Evolutionary conservation across 2,797 vertebrate genomes (phyloP), one percentile per base, ranked within the genome.

Genomic region (Xyrichtys novacula): DNA sequence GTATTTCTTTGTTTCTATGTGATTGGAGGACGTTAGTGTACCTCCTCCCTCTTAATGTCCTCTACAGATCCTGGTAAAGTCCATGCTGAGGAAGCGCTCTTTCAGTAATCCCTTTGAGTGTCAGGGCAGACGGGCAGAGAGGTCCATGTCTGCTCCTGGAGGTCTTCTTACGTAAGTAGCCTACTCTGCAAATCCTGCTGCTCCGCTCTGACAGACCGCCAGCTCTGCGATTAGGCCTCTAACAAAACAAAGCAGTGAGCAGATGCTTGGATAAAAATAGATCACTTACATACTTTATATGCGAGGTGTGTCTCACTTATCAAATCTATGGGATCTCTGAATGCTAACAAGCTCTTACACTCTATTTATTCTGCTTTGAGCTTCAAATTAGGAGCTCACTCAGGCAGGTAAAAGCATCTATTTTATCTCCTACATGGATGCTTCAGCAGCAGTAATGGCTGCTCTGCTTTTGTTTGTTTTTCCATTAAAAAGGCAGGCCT

Each of bases 41-140:
- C 44, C 29, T 50, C 43, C 70, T 10, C 77, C 42, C n/a, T n/a
- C n/a, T n/a, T 55, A 39, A 46, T 78, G 26, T 62, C 39, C 31
- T 0, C 73, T 76, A 22, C 87, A 99, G 97, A 99, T 99, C 86
- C 89, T 98, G 26, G 97, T 99, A 63, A 99, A 99, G 90, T 94
- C 96, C 71, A 99, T 99, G 98, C 90, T 99, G 43, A 94, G 97
- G 68, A 99, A 99, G 76, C 96, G 96, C 1, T 99, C 98, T 61
- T 99, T 99, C 83, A 91, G 96, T 67, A 98, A 99, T 81, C 98
- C 98, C 0, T 99, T 98, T 5, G 97, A 99, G 85, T 87, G 84
- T 64, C 94, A 93, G 50, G 84, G 78, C 12, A 92, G 95, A 59
- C 88, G 94, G 64, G 95, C 96, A 11, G 95, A 95, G 81, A 92